A percentile compares a stretch with the other conserved stretches of the same genome.
phyloP scores from a whole-genome alignment of 2,888 invertebrate genomes.

The Hirtodrosophila duncani region DNA sequence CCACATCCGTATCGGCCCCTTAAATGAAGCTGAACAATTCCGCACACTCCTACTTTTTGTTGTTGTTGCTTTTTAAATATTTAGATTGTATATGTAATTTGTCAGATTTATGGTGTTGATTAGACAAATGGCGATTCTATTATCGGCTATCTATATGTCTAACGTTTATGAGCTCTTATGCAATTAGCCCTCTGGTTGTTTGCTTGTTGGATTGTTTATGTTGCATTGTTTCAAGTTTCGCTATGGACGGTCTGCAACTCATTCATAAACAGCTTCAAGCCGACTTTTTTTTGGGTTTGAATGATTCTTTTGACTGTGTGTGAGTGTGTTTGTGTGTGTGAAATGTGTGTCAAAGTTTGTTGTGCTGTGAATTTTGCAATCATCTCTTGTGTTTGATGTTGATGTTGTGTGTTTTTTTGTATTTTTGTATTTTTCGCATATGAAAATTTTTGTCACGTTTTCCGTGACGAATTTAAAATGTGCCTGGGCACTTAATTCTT shows the following conservation, averaged over 20 bases:
- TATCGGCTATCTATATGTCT: no score
- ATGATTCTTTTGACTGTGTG: conserved; percentile 41
- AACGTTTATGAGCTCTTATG: conserved; percentile 37
- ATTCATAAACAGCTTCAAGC: conserved; percentile 50
- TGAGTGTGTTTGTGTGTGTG: conserved; percentile 41
- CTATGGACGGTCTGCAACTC: conserved; percentile 27
- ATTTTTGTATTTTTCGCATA: conserved; percentile 43
- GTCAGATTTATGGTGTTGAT: conserved; percentile 63
- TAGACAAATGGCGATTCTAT: conserved; percentile 56
- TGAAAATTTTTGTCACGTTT: conserved; percentile 70
- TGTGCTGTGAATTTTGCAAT: conserved; percentile 49
- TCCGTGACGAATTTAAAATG: conserved; percentile 71
- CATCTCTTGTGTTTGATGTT: conserved; percentile 40
- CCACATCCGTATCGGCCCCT: conserved; percentile 63
- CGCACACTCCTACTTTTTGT: conserved; percentile 60
- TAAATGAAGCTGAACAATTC: conserved; percentile 33
- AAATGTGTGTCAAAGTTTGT: conserved; percentile 62
- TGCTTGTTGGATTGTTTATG: conserved; percentile 59
- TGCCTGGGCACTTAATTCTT: conserved; percentile 70
- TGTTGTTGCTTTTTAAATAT: no score
- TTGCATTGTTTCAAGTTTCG: conserved; percentile 52
- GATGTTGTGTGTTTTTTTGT: conserved; percentile 11
- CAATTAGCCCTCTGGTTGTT: conserved; percentile 59
- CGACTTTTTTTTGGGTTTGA: conserved; percentile 12
- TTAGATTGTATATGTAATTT: conserved; percentile 61